Base-by-base conservation (phyloP, 2,888 invertebrate genomes). In the Pardosa pseudoannulata region DNA sequence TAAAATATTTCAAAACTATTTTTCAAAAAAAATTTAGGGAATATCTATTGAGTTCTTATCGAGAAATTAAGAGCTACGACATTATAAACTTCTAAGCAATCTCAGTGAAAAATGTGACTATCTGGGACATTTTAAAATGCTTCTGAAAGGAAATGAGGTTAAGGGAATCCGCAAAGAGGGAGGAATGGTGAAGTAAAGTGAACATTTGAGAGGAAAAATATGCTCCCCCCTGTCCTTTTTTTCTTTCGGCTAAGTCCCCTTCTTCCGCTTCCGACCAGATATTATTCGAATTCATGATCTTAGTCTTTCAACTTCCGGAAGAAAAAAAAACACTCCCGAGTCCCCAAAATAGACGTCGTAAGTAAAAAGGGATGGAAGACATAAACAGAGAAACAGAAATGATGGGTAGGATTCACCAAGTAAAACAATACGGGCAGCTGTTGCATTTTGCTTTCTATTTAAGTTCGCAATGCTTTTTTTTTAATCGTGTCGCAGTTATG, bases 181-280 rank as follows among this genome's bases (percentile, higher is more conserved):
- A 16, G 16, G 16, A 46, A 46, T 16, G 46, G 16, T 9, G 2
- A n/a, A 2, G 16, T 16, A 16, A 46, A 46, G n/a, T 16, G 16
- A 6, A 46, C n/a, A 46, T 16, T n/a, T 16, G 16, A 56, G 23
- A 23, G 23, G 23, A 23, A 5, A 23, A 23, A 56, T 16, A 9
- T 46, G 46, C 13, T 6, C 16, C 16, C 46, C 28, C 16, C 32
- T 6, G 16, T 19, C 3, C 64, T n/a, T n/a, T n/a, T n/a, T 36
- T 36, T 36, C 5, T 36, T 9, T 9, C 6, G 36, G 36, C 5
- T 9, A 36, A 7, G 36, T 11, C 36, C 67, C 32, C 7, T 9
- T 67, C 32, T 67, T 67, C 67, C 67, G 67, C 27, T 67, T 67
- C 67, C 32, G 32, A 67, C 28, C 27, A 11, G 28, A 46, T 46